Conservation (phyloP, 1,140 invertebrate species). For the Aphaenogaster ashmeadi region DNA sequence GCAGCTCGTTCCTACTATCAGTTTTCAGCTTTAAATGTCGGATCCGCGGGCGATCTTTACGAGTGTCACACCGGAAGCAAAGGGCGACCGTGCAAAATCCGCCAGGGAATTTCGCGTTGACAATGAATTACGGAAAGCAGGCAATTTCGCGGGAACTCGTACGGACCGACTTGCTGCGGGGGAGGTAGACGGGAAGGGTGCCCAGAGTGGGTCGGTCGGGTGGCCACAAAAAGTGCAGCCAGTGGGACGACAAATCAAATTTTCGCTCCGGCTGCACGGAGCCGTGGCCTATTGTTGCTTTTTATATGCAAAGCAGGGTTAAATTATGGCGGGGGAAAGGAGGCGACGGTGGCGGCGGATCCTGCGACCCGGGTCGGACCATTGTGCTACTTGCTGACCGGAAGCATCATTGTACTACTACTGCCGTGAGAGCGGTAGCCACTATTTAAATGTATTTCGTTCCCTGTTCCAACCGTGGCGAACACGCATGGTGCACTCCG, state of each 20-base stretch:
- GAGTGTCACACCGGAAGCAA: conserved; percentile 28
- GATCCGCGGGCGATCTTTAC: conserved; percentile 36
- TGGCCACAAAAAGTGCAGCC: conserved; percentile 75
- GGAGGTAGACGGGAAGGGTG: background rate
- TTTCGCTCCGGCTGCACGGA: conserved; percentile 77
- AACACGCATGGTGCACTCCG: conserved; percentile 13
- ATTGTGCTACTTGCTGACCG: conserved; percentile 82
- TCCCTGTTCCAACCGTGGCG: conserved; percentile 46
- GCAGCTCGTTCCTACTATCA: background rate
- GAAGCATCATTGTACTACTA: conserved; percentile 80
- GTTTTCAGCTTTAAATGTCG: conserved; percentile 21
- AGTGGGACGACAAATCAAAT: conserved; percentile 82
- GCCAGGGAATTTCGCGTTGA: conserved; percentile 42
- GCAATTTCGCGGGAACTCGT: conserved; percentile 43
- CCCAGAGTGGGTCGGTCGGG: background rate
- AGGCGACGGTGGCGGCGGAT: conserved; percentile 65
- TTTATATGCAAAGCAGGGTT: conserved; percentile 83
- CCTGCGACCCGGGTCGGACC: conserved; percentile 68
- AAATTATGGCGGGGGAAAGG: conserved; percentile 80
- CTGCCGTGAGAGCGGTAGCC: conserved; percentile 63
- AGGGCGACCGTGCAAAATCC: conserved; percentile 16
- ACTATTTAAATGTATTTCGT: conserved; percentile 78
- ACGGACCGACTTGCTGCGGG: conserved; percentile 30
- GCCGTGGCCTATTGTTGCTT: conserved; percentile 81
- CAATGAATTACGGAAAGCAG: conserved; percentile 67